Conservation (phyloP, 2,113 vertebrate species). For the Delphinus delphis region DNA sequence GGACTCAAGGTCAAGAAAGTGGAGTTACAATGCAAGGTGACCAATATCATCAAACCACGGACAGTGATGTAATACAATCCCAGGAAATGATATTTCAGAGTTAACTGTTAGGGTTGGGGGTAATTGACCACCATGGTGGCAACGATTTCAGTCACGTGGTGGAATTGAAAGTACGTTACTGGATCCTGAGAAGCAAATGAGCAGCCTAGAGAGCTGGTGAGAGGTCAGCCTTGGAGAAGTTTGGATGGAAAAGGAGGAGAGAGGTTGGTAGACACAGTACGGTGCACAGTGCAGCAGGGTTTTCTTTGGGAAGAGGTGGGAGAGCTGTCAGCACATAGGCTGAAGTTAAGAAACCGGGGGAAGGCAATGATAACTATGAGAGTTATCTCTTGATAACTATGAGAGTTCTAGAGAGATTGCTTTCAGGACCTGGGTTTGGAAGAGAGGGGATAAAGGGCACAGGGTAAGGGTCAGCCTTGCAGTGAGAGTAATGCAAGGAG, state of each 20-base stretch:
- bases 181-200: not conserved
- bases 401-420: not conserved
- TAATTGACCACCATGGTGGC: not conserved
- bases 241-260: not conserved
- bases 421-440: not conserved
- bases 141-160: too few species aligned
- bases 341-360: not conserved
- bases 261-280: too few species aligned
- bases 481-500: too few species aligned
- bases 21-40: not conserved
- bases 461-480: not conserved
- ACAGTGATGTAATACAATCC: rapidly evolving
- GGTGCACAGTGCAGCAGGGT: rapidly evolving
- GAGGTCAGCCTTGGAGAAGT: rapidly evolving
- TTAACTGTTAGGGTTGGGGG: too few species aligned
- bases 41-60: not conserved
- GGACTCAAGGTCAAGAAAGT: not conserved
- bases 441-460: not conserved
- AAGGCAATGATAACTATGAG: rapidly evolving
- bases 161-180: not conserved
- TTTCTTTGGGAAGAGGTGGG: not conserved
- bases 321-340: not conserved
- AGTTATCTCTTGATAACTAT: not conserved
- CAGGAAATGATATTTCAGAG: not conserved
- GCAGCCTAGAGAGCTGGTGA: rapidly evolving